A percentile compares a stretch with the other conserved stretches of the same genome.
Evolutionary conservation across 2,113 vertebrate species (phyloP).

Genomic region (Dipodomys ordii): DNA sequence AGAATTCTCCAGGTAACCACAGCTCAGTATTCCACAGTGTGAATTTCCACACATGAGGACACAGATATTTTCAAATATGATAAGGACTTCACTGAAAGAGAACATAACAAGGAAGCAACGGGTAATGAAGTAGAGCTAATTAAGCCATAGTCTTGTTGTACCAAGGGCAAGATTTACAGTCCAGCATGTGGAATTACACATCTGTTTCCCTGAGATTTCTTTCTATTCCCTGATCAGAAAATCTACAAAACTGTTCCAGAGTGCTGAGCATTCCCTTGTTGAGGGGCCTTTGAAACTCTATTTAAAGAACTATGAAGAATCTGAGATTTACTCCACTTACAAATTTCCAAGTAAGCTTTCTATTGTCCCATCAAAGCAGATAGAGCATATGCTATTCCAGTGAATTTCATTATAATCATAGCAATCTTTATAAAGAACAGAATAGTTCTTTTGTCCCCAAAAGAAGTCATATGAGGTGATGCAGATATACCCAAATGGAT

Average conservation of each 20-base stretch:
- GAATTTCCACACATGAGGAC: neutral
- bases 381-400: neutral
- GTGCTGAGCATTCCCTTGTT: neutral
- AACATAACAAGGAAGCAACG: neutral
- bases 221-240: neutral
- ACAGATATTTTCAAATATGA: neutral
- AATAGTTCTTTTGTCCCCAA: neutral
- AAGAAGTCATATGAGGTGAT: neutral
- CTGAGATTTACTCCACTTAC: neutral
- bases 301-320: neutral
- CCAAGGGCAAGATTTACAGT: neutral
- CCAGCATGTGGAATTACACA: neutral
- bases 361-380: neutral
- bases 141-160: neutral
- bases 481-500: neutral
- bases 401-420: neutral
- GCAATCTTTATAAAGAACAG: neutral
- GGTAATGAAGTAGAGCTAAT: neutral
- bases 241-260: neutral
- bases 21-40: neutral
- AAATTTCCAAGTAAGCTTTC: neutral
- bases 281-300: neutral
- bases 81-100: neutral
- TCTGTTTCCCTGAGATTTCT: neutral
- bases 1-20: neutral